Percentiles rank a stretch among this genome's conserved stretches.
Evolutionary conservation across 2,888 invertebrate genomes (phyloP).

Genomic region (Nomada hirtipes): DNA sequence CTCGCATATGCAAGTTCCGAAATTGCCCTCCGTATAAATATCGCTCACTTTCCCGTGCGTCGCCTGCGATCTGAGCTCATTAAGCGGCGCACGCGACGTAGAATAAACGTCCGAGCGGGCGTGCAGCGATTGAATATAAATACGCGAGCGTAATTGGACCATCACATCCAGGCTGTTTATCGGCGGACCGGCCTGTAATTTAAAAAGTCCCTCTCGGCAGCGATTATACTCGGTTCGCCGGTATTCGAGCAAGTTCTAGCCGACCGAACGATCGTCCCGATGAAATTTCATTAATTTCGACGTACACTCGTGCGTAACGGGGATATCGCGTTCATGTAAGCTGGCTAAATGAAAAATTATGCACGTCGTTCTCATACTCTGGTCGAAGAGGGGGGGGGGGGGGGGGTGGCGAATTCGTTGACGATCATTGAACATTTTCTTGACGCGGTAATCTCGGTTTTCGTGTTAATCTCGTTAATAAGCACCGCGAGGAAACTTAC

Average conservation of each 20-base stretch:
- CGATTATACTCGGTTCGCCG: slow-evolving; percentile 40
- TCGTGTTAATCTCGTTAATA: neutral
- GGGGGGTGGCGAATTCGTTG: neutral
- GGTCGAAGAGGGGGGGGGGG: neutral
- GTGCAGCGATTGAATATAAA: slow-evolving; percentile 61
- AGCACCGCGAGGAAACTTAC: neutral
- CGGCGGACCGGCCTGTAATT: slow-evolving; percentile 55
- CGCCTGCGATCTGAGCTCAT: slow-evolving; percentile 44
- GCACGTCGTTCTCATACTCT: neutral
- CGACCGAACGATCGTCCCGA: neutral
- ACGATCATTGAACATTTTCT: neutral
- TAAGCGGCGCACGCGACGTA: slow-evolving; percentile 59
- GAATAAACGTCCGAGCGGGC: slow-evolving; percentile 46
- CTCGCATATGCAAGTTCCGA: slow-evolving; percentile 9
- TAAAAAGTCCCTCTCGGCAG: slow-evolving; percentile 36
- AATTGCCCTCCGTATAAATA: slow-evolving; percentile 42
- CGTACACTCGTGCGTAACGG: too few species aligned
- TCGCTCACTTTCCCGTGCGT: slow-evolving; percentile 43
- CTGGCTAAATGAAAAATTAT: slow-evolving; percentile 7
- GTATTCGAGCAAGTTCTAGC: neutral
- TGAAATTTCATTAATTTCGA: neutral
- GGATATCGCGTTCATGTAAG: too few species aligned
- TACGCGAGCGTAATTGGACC: slow-evolving; percentile 61
- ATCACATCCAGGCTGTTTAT: slow-evolving; percentile 65
- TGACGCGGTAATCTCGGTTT: neutral